Conservation (phyloP, 1,140 invertebrate species). For the Kradibia gibbosae region DNA sequence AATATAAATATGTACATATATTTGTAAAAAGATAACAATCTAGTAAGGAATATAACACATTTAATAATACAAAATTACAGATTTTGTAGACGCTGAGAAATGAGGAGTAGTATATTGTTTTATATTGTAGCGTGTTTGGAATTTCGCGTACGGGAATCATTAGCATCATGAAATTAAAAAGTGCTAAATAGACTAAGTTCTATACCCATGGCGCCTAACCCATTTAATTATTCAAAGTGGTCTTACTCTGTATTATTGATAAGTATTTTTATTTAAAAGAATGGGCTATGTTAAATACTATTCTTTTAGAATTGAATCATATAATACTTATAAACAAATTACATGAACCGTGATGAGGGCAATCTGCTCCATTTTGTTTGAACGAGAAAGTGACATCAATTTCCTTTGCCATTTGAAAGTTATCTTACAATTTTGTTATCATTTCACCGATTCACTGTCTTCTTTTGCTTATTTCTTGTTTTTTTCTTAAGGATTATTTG, state of each 20-base stretch:
- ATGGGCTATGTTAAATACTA: neutral
- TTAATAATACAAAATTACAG: neutral
- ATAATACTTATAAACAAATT: too few species aligned
- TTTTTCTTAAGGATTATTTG: too few species aligned
- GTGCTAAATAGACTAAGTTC: conserved; percentile 45
- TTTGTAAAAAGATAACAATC: neutral
- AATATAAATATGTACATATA: too few species aligned
- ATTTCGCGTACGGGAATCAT: neutral
- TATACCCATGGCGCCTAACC: conserved; percentile 28
- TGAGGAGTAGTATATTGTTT: neutral
- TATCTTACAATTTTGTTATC: too few species aligned
- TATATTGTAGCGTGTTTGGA: neutral
- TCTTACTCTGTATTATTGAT: neutral
- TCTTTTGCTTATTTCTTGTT: too few species aligned
- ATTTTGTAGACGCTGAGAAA: neutral
- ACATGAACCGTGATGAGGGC: too few species aligned
- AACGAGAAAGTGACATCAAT: too few species aligned
- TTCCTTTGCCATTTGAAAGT: too few species aligned
- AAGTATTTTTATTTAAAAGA: neutral
- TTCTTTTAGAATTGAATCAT: too few species aligned
- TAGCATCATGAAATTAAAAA: conserved; percentile 23
- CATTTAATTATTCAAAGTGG: conserved; percentile 37
- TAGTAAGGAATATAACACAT: neutral
- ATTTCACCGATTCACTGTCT: too few species aligned
- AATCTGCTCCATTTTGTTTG: too few species aligned